Evolutionary conservation across 2,888 invertebrate species (phyloP).

Genomic region (Tridacna gigas): DNA sequence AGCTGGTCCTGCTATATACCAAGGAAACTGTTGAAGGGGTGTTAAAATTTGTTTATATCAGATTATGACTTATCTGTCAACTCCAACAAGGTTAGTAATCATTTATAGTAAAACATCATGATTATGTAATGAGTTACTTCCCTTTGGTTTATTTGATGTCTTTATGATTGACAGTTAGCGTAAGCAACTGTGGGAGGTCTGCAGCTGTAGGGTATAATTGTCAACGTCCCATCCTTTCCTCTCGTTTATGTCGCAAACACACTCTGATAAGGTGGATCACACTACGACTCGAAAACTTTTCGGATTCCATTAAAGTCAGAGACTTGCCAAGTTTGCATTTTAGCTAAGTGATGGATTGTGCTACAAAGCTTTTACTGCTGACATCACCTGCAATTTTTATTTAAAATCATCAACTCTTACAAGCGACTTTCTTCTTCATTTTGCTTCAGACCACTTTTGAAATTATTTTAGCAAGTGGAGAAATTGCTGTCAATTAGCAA

Average conservation of each 20-base stretch:
- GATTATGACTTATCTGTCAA: no score
- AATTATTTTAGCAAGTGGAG: no score
- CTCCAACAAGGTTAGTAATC: neutral
- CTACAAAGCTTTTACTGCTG: constrained; percentile 5
- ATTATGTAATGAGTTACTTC: neutral
- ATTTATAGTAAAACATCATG: neutral
- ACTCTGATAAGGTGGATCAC: neutral
- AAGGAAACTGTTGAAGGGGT: no score
- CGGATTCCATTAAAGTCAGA: constrained; percentile 26
- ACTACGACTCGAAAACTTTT: constrained; percentile 4
- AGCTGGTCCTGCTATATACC: no score
- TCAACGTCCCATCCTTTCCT: constrained; percentile 21
- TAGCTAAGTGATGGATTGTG: constrained; percentile 21
- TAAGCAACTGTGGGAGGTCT: constrained; percentile 38
- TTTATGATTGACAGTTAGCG: constrained; percentile 24
- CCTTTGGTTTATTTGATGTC: constrained; percentile 5
- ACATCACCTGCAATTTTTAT: constrained; percentile 14
- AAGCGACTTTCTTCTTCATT: no score
- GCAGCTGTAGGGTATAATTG: constrained; percentile 49
- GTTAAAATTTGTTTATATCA: no score
- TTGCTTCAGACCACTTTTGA: no score
- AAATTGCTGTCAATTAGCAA: no score
- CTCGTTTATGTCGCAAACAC: constrained; percentile 36
- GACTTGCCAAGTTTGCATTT: constrained; percentile 21
- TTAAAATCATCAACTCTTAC: neutral